A percentile compares a stretch with the other conserved stretches of the same genome.
phyloP scores from a whole-genome alignment of 2,113 vertebrate species.

The Hydrolagus affinis region DNA sequence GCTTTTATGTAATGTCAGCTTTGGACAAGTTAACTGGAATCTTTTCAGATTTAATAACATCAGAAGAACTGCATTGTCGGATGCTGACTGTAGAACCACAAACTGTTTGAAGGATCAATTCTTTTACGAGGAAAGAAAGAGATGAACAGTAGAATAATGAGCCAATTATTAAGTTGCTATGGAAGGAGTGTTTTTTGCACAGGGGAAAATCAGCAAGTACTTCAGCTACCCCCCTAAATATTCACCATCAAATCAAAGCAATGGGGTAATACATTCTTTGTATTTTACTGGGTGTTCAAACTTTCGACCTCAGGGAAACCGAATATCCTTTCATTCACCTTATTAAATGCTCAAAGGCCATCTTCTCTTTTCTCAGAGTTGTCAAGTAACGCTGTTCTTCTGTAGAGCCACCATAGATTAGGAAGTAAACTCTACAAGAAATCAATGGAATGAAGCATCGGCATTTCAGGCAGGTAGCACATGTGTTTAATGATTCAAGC shows the following conservation, averaged over 20 bases:
- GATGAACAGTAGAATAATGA: background rate
- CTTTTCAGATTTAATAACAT: background rate
- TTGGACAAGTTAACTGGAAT: background rate
- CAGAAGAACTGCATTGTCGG: no score
- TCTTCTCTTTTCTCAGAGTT: conserved; percentile 80
- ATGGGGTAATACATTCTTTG: background rate
- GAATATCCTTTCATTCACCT: conserved; percentile 53
- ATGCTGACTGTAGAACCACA: background rate
- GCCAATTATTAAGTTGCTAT: background rate
- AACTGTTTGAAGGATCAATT: no score
- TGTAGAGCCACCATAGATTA: conserved; percentile 88
- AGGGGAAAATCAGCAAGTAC: background rate
- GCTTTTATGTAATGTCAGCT: no score
- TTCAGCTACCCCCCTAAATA: background rate
- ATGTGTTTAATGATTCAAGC: background rate
- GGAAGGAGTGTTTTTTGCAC: background rate
- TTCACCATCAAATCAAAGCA: no score
- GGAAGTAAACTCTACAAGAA: conserved; percentile 81
- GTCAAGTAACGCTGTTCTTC: conserved; percentile 96
- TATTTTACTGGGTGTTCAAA: background rate
- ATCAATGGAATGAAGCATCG: conserved; percentile 33
- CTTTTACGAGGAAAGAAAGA: no score
- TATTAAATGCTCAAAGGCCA: conserved; percentile 93
- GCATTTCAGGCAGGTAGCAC: background rate
- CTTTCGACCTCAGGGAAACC: background rate